Evolutionary conservation across 1,140 invertebrate species (phyloP).

Genomic region (Batillaria attramentaria): DNA sequence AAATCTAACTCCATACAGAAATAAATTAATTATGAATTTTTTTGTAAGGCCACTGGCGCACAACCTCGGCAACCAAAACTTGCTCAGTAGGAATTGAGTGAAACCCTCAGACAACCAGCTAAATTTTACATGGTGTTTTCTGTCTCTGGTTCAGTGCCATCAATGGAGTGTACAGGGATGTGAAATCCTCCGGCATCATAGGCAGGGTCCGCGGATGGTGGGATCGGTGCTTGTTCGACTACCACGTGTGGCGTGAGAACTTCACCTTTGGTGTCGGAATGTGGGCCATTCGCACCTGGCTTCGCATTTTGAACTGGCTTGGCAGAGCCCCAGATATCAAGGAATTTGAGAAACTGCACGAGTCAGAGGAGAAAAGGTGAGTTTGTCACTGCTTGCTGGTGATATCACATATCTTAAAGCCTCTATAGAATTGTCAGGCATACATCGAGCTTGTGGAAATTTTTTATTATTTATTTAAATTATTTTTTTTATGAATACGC

Average conservation of each 20-base stretch:
- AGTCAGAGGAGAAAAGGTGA: constrained; percentile 46
- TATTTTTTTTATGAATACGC: no score
- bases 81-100: no score
- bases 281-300: constrained; percentile 25
- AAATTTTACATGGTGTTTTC: background rate
- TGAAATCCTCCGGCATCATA: constrained; percentile 25
- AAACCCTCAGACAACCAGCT: no score
- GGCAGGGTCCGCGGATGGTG: constrained; percentile 38
- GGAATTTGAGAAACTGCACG: constrained; percentile 42
- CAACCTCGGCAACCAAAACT: no score
- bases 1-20: no score
- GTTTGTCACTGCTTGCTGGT: no score
- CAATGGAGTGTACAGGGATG: constrained; percentile 37
- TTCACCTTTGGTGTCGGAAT: background rate
- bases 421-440: no score
- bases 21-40: no score
- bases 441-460: no score
- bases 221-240: constrained; percentile 48
- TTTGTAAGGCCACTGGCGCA: no score
- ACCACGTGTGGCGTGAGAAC: constrained; percentile 40
- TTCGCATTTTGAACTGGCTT: constrained; percentile 49
- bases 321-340: constrained; percentile 46
- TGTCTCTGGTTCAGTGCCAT: constrained; percentile 48
- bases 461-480: no score
- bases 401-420: no score